phyloP scores from a whole-genome alignment of 64 coral and sea anemone genomes.

The Dendronephthya gigantea region DNA sequence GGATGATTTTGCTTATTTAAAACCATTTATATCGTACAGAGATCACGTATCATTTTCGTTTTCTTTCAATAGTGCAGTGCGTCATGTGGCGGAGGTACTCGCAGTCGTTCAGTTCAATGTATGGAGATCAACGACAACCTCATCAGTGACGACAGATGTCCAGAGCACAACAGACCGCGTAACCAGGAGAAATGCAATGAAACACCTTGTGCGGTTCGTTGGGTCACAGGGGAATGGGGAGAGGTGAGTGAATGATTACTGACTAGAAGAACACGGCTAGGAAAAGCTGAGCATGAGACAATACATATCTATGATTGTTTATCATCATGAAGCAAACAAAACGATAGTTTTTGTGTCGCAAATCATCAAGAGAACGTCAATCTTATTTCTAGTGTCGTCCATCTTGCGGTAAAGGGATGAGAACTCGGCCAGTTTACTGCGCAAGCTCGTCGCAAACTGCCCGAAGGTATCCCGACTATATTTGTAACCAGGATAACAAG shows the following conservation, averaged over 20 bases:
- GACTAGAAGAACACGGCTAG: not conserved
- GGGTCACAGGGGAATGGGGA: conserved; percentile 10
- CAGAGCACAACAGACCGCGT: not conserved
- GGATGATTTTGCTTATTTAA: too few relatives aligned
- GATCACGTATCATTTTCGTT: not conserved
- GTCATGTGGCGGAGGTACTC: not conserved
- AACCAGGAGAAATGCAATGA: not conserved
- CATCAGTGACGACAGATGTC: conserved; percentile 7
- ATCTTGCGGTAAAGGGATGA: not conserved
- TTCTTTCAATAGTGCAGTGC: not conserved
- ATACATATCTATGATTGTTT: too few relatives aligned
- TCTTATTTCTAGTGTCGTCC: not conserved
- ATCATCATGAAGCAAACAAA: too few relatives aligned
- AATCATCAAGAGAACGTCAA: not conserved
- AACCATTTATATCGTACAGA: too few relatives aligned
- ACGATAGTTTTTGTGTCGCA: too few relatives aligned
- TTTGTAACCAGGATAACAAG: not conserved
- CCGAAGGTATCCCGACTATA: not conserved
- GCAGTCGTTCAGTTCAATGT: not conserved
- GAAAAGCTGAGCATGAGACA: too few relatives aligned
- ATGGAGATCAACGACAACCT: not conserved
- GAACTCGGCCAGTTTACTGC: not conserved
- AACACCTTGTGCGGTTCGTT: not conserved
- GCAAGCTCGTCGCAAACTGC: not conserved
- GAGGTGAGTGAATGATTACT: not conserved